A percentile compares a stretch with the other conserved stretches of the same genome.
Evolutionary conservation across 2,797 vertebrate genomes (phyloP).

Genomic region (Gallirallus australis): DNA sequence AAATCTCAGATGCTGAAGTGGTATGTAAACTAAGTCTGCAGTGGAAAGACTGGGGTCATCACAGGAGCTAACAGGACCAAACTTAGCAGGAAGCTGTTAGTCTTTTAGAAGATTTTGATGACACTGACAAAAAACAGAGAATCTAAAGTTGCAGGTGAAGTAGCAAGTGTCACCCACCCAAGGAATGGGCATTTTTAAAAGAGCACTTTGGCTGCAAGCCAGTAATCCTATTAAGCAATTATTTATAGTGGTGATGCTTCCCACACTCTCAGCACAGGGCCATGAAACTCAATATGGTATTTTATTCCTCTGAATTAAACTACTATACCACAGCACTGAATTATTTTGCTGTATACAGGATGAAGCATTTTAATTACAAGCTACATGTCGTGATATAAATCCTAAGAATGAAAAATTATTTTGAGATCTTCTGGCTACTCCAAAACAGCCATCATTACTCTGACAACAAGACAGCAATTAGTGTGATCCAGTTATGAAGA

Average conservation of each 20-base stretch:
- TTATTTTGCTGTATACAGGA: background rate
- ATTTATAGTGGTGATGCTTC: background rate
- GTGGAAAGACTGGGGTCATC: background rate
- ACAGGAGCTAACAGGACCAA: background rate
- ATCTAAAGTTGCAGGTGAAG: conserved; percentile 1
- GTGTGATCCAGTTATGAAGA: conserved; percentile 12
- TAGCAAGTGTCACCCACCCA: background rate
- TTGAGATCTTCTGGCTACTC: conserved; percentile 18
- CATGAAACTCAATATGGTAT: background rate
- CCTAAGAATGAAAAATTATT: conserved; percentile 33
- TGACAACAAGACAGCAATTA: conserved; percentile 38
- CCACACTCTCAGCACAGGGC: background rate
- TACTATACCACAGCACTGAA: background rate
- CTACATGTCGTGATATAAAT: background rate
- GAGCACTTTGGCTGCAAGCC: background rate
- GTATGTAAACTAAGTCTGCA: background rate
- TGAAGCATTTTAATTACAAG: conserved; percentile 33
- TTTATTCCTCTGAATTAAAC: background rate
- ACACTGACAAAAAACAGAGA: background rate
- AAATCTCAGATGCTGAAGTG: background rate
- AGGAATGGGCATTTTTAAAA: background rate
- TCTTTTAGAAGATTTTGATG: background rate
- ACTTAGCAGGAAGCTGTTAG: background rate
- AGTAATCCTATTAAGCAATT: conserved; percentile 6
- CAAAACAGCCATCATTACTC: background rate